Conservation (phyloP, 2,797 vertebrate species). For the Merluccius polli region DNA sequence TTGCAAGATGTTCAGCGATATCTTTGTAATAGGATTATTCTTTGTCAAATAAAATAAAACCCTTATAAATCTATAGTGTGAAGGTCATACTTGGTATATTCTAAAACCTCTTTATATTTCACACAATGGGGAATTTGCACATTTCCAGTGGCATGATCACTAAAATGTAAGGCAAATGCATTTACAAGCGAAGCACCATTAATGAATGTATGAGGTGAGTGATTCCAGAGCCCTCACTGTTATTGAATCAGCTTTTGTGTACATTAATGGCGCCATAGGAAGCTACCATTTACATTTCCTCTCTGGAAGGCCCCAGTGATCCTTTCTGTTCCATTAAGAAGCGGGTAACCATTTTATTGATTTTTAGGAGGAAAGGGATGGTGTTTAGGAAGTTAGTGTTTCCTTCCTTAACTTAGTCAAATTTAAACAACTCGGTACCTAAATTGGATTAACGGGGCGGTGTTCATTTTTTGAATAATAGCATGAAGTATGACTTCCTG, state of each 20-base stretch:
- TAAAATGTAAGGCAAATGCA: background rate
- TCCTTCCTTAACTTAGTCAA: background rate
- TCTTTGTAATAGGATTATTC: slow-evolving; percentile 74
- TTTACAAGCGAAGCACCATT: slow-evolving; percentile 16
- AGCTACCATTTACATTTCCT: slow-evolving; percentile 53
- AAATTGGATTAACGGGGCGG: background rate
- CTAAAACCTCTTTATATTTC: slow-evolving; percentile 17
- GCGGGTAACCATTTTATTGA: slow-evolving; percentile 10
- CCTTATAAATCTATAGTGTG: slow-evolving; percentile 36
- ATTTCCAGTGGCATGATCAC: background rate
- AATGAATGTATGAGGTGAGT: slow-evolving; percentile 20
- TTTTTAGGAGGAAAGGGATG: slow-evolving; percentile 7
- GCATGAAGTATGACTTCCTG: background rate
- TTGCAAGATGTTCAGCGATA: slow-evolving; percentile 74
- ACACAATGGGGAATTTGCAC: background rate
- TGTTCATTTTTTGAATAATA: background rate
- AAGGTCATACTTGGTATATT: slow-evolving; percentile 32
- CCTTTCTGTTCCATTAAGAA: slow-evolving; percentile 28
- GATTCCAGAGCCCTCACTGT: slow-evolving; percentile 42
- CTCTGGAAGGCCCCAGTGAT: slow-evolving; percentile 13
- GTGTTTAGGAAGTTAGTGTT: background rate
- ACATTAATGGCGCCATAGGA: slow-evolving; percentile 33
- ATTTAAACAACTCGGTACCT: background rate
- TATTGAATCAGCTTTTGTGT: slow-evolving; percentile 47
- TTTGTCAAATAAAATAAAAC: slow-evolving; percentile 76